Conservation (phyloP, 2,113 vertebrate genomes). For the Ardeotis arabs region DNA sequence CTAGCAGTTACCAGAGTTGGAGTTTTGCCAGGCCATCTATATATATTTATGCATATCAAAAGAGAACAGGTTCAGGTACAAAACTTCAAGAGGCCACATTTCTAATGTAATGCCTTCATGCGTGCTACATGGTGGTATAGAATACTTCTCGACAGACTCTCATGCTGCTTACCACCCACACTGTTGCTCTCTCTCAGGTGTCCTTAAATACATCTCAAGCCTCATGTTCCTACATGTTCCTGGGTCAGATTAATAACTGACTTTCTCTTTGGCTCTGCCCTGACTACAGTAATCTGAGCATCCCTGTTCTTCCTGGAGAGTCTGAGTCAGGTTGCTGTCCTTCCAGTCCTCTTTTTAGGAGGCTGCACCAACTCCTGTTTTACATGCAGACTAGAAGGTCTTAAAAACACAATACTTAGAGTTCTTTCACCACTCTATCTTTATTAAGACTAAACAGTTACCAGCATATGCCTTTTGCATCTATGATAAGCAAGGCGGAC, state of each 20-base stretch:
- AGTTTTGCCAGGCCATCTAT: neutral
- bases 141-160: neutral
- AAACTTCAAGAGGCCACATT: neutral
- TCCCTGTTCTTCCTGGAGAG: neutral
- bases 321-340: neutral
- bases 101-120: neutral
- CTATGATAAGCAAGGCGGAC: neutral
- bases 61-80: neutral
- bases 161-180: neutral
- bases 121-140: neutral
- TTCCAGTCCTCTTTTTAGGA: neutral
- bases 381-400: neutral
- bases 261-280: neutral
- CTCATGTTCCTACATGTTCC: neutral
- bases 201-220: neutral
- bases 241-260: neutral
- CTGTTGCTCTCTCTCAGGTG: neutral
- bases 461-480: neutral
- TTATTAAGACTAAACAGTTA: neutral
- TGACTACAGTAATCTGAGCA: neutral
- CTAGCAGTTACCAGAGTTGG: neutral
- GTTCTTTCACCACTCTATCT: neutral
- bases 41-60: conserved; percentile 22
- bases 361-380: neutral
- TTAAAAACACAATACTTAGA: neutral